Evolutionary conservation across 1,140 invertebrate species (phyloP), one percentile per base, ranked within the genome.

Genomic region (Drosophila lacertosa): DNA sequence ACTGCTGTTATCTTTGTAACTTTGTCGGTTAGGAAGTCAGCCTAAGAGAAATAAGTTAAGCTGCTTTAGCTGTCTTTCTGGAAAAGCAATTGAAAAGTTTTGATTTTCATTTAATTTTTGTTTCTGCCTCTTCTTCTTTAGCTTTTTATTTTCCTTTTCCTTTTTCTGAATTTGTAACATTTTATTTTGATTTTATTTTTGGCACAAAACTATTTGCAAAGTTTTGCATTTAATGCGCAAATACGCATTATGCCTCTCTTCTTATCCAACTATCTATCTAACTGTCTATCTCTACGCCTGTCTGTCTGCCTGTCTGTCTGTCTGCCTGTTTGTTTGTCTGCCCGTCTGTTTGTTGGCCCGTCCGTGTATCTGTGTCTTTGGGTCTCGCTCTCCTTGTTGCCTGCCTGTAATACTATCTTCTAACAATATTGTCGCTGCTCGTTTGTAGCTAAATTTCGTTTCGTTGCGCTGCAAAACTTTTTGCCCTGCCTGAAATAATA

Each of bases 161-260:
- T 3, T 35, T 39, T 40, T 44, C 62, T 40, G 59, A 70, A 45
- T 53, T 64, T 59, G 54, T 55, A 44, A 10, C 33, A 63, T 55
- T 58, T 69, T 70, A 57, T 54, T 79, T 60, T 67, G 75, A 57
- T 59, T 59, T 70, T 74, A 50, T 75, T 74, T 75, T 65, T 69
- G 78, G 77, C 33, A 74, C 72, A 75, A 76, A 88, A 88, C 82
- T 88, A 82, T 88, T 88, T 78, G 64, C 54, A 81, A 88, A 88
- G 74, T 88, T 88, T 88, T 75, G 76, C 80, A 78, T 88, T 88
- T 88, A 88, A 88, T 88, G 82, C 82, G 82, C 81, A 84, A 86
- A 84, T 86, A 82, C 77, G 82, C 81, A 88, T 88, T 82, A 77
- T 71, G 67, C 37, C 40, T 35, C 42, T 44, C 42, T 29, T 29